Conservation (phyloP, 2,797 vertebrate species). For the Sardinella longiceps region DNA sequence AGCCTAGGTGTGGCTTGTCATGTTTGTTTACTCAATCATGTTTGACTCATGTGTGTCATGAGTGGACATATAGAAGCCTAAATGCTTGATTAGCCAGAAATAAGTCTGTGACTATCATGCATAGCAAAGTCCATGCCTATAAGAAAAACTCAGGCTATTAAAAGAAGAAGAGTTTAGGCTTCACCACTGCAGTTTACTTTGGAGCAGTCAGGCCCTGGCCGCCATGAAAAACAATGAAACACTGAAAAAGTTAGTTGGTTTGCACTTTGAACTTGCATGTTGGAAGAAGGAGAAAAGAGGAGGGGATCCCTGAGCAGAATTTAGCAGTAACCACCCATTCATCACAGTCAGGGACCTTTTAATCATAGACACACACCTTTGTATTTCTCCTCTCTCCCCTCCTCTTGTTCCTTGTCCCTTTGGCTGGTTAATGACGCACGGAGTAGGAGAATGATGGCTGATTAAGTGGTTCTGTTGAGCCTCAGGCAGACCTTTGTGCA, state of each 20-base stretch:
- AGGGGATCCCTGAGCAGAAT: not conserved
- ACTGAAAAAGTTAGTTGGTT: not conserved
- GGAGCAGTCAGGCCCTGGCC: no score
- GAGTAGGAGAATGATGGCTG: slow-evolving; percentile 17
- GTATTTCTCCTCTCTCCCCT: not conserved
- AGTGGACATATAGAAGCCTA: not conserved
- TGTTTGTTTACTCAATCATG: not conserved
- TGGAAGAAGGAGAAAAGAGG: not conserved
- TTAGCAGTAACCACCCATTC: not conserved
- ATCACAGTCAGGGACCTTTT: no score
- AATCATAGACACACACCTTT: not conserved
- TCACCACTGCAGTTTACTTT: no score
- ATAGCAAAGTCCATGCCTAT: no score
- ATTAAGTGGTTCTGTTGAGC: not conserved
- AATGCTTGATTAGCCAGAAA: not conserved
- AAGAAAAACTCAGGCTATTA: no score
- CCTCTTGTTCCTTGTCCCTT: not conserved
- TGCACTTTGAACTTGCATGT: slow-evolving; percentile 10
- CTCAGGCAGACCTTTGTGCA: no score
- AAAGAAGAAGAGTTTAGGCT: no score
- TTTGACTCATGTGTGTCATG: not conserved
- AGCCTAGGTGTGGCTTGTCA: not conserved
- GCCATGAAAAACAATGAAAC: not conserved
- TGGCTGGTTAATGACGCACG: not conserved
- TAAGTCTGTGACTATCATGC: not conserved